Conservation (phyloP, 2,113 vertebrate genomes). For the Sturnus vulgaris region DNA sequence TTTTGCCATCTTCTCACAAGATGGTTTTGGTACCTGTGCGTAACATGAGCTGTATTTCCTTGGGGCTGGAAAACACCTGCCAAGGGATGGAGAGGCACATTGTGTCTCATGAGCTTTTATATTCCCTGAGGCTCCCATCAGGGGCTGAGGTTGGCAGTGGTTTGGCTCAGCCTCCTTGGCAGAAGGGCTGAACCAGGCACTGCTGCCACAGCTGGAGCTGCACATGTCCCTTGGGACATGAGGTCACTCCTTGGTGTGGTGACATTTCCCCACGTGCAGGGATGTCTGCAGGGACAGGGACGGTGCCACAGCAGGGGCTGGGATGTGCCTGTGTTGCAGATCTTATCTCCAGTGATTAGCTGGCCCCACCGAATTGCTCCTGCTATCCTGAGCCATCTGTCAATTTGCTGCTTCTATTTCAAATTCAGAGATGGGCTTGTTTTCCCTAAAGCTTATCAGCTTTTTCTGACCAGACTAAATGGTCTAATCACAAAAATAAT, state of each 20-base stretch:
- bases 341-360: slow-evolving; percentile 43
- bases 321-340: not conserved
- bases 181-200: not conserved
- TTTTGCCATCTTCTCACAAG: not conserved
- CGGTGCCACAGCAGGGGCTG: not conserved
- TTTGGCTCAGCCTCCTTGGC: not conserved
- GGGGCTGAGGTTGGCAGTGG: not conserved
- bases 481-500: not conserved
- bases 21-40: not conserved
- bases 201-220: not conserved
- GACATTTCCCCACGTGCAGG: not conserved
- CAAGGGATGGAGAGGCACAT: not conserved
- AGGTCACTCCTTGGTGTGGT: not conserved
- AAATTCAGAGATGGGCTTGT: slow-evolving; percentile 35
- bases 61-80: not conserved
- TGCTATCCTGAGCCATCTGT: not conserved
- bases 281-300: not conserved
- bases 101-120: not conserved
- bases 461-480: not conserved
- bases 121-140: not conserved
- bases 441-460: slow-evolving; percentile 37
- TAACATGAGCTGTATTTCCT: not conserved
- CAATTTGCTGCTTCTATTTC: slow-evolving; percentile 41
- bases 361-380: not conserved
- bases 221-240: not conserved